These are phyloP conservation scores for Penaeus japonicus DNA, from an alignment of 1,140 invertebrate species.

Conservation along the genomic window DNA sequence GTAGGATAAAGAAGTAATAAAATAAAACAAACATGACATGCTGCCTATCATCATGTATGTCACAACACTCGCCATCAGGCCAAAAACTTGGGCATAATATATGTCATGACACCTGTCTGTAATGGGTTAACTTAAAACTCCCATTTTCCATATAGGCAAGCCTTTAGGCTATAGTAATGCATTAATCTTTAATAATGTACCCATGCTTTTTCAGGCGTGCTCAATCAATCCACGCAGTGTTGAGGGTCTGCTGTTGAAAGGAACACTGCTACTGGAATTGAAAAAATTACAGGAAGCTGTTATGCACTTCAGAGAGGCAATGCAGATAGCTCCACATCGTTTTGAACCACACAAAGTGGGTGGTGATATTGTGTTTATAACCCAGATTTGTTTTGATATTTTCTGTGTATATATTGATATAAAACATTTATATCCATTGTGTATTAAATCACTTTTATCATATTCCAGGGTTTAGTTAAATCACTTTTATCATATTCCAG, in stretches of 20 bases:
- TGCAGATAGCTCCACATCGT: conserved; percentile 70
- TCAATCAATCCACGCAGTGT: conserved; percentile 66
- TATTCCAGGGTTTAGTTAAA: conserved; percentile 68
- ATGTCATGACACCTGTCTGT: no score
- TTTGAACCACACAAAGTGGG: conserved; percentile 73
- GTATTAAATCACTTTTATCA: not conserved
- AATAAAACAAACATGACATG: no score
- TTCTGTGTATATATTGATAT: not conserved
- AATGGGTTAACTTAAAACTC: no score
- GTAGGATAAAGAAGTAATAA: no score
- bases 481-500: conserved; percentile 15
- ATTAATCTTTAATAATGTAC: not conserved
- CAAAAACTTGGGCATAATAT: no score
- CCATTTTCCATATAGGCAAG: no score
- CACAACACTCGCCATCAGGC: no score
- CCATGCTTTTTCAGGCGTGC: conserved; percentile 63
- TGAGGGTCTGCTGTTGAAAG: conserved; percentile 77
- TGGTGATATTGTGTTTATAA: conserved; percentile 48
- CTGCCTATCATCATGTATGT: no score
- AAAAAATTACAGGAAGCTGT: conserved; percentile 78
- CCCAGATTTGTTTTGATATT: conserved; percentile 49
- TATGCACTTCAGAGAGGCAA: conserved; percentile 76
- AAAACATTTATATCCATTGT: not conserved
- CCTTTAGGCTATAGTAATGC: no score
- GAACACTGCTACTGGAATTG: conserved; percentile 74